Base-by-base conservation (phyloP, 2,797 vertebrate species). In the Coccyzus lansbergi region DNA sequence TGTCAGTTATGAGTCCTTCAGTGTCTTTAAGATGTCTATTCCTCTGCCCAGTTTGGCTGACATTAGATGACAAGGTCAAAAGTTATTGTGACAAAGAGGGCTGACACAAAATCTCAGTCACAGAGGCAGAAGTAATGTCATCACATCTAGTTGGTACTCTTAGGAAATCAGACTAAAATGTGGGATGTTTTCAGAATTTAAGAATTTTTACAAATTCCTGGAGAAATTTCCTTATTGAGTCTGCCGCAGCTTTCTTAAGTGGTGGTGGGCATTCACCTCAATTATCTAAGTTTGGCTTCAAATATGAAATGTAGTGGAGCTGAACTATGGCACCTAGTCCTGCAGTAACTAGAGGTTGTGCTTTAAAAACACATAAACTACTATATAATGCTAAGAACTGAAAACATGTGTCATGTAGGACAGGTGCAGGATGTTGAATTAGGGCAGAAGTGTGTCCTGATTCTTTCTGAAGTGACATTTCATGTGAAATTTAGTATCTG, bases 81-180 rank as follows among this genome's bases (percentile, higher is more conserved):
- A 94, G 49, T 53, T 83, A 49, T 48, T 68, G 22, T 55, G 31
- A 80, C 53, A 80, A 90, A 64, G 22, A 77, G 6, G 25, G 25
- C 17, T 7, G 3, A 74, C 18, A 77, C 76, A 80, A 88, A 70
- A 58, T 74, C 62, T 74, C 65, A 91, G 68, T 91, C 72, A 83
- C 48, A 40, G 76, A 77, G 31, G 52, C 6, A 80, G 36, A 85
- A 85, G 12, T 28, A 34, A 40, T 86, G 40, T 33, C 56, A 74
- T 76, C 52, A 70, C 33, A 36, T 74, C 28, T 64, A 17, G 15
- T 70, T 88, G 6, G 0, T 46, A 56, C 76, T 92, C 76, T 64
- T 49, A 95, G 85, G 88, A 95, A 94, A 96, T 91, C 79, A 94
- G 29, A 64, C 49, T 78, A 38, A 91, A 91, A 80, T 56, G 52